phyloP scores from a whole-genome alignment of 2,888 invertebrate species.

The Melanotus villosus region DNA sequence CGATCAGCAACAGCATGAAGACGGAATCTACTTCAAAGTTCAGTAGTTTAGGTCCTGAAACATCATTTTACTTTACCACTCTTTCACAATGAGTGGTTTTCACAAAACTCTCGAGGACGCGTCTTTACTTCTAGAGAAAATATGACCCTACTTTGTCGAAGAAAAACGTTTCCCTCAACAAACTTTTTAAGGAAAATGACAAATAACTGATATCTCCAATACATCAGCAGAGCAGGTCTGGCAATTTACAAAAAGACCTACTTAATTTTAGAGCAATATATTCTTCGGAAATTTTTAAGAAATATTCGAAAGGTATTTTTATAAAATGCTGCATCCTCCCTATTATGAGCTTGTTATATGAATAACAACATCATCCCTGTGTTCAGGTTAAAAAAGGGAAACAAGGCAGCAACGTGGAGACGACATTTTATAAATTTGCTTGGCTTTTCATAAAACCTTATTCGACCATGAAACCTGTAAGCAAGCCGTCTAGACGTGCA shows the following conservation, averaged over 20 bases:
- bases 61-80: conserved; percentile 36
- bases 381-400: conserved; percentile 18
- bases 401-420: conserved; percentile 13
- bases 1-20: conserved; percentile 31
- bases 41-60: conserved; percentile 31
- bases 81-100: conserved; percentile 31
- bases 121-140: conserved; percentile 32
- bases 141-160: conserved; percentile 32
- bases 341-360: conserved; percentile 13
- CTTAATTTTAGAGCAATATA: conserved; percentile 6
- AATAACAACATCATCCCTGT: not conserved
- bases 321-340: not conserved
- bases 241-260: conserved; percentile 13
- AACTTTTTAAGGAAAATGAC: conserved; percentile 19
- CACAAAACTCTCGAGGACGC: conserved; percentile 27
- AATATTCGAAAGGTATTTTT: not conserved
- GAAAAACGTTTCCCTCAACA: conserved; percentile 20
- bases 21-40: conserved; percentile 37
- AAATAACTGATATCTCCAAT: conserved; percentile 20
- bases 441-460: conserved; percentile 30
- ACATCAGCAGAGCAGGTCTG: conserved; percentile 6
- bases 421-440: conserved; percentile 21
- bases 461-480: conserved; percentile 28
- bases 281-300: not conserved
- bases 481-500: conserved; percentile 23